Evolutionary conservation across 2,797 vertebrate genomes (phyloP), one percentile per base, ranked within the genome.

Genomic region (Gadopsis bispinosus): DNA sequence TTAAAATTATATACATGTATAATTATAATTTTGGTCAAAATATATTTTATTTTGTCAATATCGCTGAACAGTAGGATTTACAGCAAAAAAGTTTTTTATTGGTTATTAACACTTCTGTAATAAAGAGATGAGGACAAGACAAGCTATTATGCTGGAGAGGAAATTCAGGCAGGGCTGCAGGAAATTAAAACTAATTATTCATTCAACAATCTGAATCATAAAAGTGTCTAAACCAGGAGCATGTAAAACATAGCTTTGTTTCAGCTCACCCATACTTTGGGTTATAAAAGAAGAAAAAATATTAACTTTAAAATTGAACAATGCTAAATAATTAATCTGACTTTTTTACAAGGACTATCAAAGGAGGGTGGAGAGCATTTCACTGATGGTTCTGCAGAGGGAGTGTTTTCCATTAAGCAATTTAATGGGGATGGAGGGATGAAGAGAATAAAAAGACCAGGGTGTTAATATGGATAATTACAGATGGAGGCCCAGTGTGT

Each of bases 101-200:
- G 12, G 22, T 45, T 66, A 62, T 22, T 1, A 4, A 62, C 13
- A 61, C 26, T 12, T 37, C 17, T 58, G 29, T 65, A 60, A 63
- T 64, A 78, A 75, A 61, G 45, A 37, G 22, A 70, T 39, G 17
- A 76, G 39, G 66, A 79, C 47, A 79, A 77, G 58, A 39, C 26
- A 26, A 68, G 75, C 29, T 43, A 54, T 48, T 81, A 26, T 41
- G 22, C 55, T 39, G 43, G 8, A 53, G n/a, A 79, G n/a, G 47
- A 62, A 69, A 74, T 51, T 51, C 53, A 69, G 53, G 20, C 65
- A 54, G 4, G n/a, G 35, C 66, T 59, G 63, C 48, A 72, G 58
- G 73, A 87, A 80, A 86, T 85, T 26, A 82, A 78, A 89, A 62
- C 33, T 41, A 75, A 85, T 86, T 75, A 88, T 81, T 89, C 80